Conservation (phyloP, 2,797 vertebrate species). For the Poeciliopsis infans region DNA sequence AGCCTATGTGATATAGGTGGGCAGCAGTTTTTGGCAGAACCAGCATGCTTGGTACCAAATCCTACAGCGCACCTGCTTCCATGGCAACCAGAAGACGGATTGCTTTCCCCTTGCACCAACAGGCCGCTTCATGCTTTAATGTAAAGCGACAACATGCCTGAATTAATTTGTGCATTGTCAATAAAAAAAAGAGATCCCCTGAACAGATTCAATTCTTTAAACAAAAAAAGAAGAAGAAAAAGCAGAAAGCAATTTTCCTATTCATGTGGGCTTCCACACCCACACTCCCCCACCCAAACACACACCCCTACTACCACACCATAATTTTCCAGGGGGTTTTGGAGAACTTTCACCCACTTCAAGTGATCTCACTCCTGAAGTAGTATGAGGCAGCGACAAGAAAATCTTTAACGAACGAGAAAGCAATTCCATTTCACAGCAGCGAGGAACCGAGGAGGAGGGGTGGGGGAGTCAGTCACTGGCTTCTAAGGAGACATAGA, state of each 20-base stretch:
- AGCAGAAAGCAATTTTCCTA: conserved; percentile 59
- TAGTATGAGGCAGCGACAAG: conserved; percentile 65
- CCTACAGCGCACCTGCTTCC: conserved; percentile 75
- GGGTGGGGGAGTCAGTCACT: conserved; percentile 65
- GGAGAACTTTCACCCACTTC: conserved; percentile 72
- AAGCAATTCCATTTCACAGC: conserved; percentile 82
- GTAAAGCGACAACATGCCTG: conserved; percentile 81
- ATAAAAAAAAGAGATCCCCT: conserved; percentile 33
- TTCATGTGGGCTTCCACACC: conserved; percentile 42
- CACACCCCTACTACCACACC: conserved; percentile 28
- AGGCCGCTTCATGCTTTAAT: conserved; percentile 81
- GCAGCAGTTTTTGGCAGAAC: conserved; percentile 72
- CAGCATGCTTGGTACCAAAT: conserved; percentile 57
- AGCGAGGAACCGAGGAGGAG: conserved; percentile 60
- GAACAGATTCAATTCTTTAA: conserved; percentile 63
- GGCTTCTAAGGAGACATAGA: conserved; percentile 75
- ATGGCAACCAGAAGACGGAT: conserved; percentile 80
- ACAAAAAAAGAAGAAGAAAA: conserved; percentile 23
- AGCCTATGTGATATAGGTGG: conserved; percentile 72
- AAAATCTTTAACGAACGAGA: conserved; percentile 78
- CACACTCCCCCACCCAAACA: conserved; percentile 7
- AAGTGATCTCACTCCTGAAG: conserved; percentile 67
- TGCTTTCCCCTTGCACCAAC: conserved; percentile 68
- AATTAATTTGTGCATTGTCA: conserved; percentile 79
- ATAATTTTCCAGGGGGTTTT: conserved; percentile 61